Evolutionary conservation across 2,797 vertebrate species (phyloP).

Genomic region (Sebastes steindachneri): DNA sequence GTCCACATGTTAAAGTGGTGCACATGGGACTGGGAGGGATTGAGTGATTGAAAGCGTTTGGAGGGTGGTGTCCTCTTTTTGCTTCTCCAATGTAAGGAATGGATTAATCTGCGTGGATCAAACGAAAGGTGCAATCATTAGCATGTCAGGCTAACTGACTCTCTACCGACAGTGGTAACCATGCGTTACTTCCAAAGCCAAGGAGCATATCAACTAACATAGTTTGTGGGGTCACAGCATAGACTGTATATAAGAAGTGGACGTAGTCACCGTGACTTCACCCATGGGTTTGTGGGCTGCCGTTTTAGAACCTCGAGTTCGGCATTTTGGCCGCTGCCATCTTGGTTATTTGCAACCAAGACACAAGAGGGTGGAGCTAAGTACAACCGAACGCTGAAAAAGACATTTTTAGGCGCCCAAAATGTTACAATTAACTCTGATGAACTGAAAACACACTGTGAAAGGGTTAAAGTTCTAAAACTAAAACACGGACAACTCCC

Average conservation of each 20-base stretch:
- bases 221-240: neutral
- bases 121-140: neutral
- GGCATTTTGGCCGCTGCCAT: accelerated
- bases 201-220: neutral
- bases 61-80: neutral
- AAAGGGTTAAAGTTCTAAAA: too few relatives aligned
- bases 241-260: too few relatives aligned
- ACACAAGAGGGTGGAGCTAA: too few relatives aligned
- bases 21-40: neutral
- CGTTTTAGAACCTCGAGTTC: too few relatives aligned
- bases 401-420: too few relatives aligned
- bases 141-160: neutral
- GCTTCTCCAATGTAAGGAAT: neutral
- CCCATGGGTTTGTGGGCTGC: too few relatives aligned
- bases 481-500: accelerated
- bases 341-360: too few relatives aligned
- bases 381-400: too few relatives aligned
- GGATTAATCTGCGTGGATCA: neutral
- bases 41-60: neutral
- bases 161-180: neutral
- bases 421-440: too few relatives aligned
- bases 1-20: neutral
- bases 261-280: neutral
- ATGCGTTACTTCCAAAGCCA: neutral
- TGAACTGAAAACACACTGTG: too few relatives aligned